Evolutionary conservation across 2,113 vertebrate species (phyloP).

Genomic region (Lathamus discolor): DNA sequence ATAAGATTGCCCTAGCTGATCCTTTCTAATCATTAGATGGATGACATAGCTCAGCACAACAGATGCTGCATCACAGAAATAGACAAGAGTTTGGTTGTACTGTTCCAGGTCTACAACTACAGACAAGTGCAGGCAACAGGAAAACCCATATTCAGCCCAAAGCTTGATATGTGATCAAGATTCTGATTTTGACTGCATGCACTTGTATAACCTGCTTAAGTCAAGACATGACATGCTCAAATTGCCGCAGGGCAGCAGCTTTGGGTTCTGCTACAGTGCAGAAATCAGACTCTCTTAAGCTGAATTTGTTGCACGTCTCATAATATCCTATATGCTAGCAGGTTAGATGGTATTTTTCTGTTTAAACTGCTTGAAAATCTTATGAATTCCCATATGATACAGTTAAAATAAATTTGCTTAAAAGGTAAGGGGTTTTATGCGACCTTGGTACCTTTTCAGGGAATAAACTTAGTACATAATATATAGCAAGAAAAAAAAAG

Average conservation of each 20-base stretch:
- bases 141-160: background rate
- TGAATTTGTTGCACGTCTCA: background rate
- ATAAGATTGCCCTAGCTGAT: background rate
- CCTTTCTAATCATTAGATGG: background rate
- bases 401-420: background rate
- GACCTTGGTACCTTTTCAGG: slow-evolving; percentile 34
- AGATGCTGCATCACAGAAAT: background rate
- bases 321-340: background rate
- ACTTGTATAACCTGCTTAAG: background rate
- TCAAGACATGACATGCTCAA: fast-evolving
- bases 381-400: background rate
- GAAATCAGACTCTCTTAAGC: background rate
- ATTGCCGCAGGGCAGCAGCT: background rate
- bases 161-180: fast-evolving
- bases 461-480: slow-evolving; percentile 11
- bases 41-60: background rate
- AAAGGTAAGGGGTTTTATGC: background rate
- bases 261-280: background rate
- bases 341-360: background rate
- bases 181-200: background rate
- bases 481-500: slow-evolving; percentile 60
- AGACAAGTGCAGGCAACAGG: background rate
- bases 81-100: background rate
- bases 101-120: background rate
- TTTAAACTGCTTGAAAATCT: background rate